Conservation (phyloP, 2,113 vertebrate genomes). For the Notiomystis cincta region DNA sequence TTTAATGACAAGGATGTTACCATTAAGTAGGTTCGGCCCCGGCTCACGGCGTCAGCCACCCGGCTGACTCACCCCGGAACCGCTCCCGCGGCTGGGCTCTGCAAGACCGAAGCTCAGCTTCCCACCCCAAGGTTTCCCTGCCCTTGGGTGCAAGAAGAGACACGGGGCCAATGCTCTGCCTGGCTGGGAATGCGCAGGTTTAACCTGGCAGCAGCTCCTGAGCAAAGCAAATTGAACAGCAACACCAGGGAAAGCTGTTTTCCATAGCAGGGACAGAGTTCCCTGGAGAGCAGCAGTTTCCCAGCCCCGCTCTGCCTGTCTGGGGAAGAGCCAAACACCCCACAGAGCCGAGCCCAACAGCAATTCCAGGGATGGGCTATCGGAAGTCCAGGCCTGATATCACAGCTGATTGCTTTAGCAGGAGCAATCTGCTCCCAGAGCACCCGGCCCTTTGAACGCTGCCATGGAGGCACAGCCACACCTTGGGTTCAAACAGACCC, state of each 20-base stretch:
- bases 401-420: conserved; percentile 18
- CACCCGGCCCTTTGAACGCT: not conserved
- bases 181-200: fast-evolving
- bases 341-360: not conserved
- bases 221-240: fast-evolving
- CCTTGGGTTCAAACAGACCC: not conserved
- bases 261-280: fast-evolving
- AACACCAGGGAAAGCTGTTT: not conserved
- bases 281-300: not conserved
- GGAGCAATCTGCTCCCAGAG: not conserved
- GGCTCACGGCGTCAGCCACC: not conserved
- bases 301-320: not conserved
- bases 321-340: not conserved
- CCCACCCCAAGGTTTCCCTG: not conserved
- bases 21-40: not conserved
- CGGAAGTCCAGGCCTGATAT: not conserved
- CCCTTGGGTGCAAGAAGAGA: not conserved
- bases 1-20: not conserved
- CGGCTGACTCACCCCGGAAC: not conserved
- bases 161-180: fast-evolving
- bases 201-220: not conserved
- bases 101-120: not conserved
- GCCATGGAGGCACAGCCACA: not conserved
- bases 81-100: not conserved
- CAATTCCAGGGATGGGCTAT: not conserved